Evolutionary conservation across 2,113 vertebrate species (phyloP), one percentile per base, ranked within the genome.

Genomic region (Silurus glanis): DNA sequence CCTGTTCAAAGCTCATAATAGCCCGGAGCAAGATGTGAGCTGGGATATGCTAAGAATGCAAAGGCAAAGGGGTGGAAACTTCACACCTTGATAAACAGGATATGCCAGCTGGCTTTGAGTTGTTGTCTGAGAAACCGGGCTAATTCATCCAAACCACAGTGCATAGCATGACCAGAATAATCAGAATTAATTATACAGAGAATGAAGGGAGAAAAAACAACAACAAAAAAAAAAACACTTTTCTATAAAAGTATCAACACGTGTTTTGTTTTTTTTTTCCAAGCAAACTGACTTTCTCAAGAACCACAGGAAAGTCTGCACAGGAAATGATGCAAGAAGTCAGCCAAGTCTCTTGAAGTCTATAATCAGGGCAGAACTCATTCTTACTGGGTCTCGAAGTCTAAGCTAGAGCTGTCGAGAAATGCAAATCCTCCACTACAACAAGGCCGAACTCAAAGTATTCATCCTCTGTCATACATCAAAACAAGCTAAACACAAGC

Each of bases 291-390:
- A 64, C 13, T 85, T 71, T 80, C 56, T 53, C 17, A 66, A 37
- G 45, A 74, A 58, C 72, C 62, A 72, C 67, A 84, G 79, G 51
- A 82, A 87, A 74, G 86, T 59, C 72, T 83, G 25, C 79, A 72
- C 86, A 87, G 86, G 81, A 89, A 87, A 89, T 89, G 80, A 86
- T 89, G 89, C 89, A 87, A 89, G 17, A 59, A 74, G 49, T 61
- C 67, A 86, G 83, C 83, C 83, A 83, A 87, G 86, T 80, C 80
- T 83, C 80, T 74, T 9, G 4, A 76, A 86, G 69, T 83, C 87
- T 89, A 86, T 88, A 88, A 88, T 89, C 84, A 89, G 71, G 37
- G 47, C 59, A 58, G 80, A 66, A 37, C 75, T 89, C 67, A 28
- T 86, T 83, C 82, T 64, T 49, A 59, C 76, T 81, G 76, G 19